Base-by-base conservation (phyloP, 2,888 invertebrate species). In the Platypus cylindrus region DNA sequence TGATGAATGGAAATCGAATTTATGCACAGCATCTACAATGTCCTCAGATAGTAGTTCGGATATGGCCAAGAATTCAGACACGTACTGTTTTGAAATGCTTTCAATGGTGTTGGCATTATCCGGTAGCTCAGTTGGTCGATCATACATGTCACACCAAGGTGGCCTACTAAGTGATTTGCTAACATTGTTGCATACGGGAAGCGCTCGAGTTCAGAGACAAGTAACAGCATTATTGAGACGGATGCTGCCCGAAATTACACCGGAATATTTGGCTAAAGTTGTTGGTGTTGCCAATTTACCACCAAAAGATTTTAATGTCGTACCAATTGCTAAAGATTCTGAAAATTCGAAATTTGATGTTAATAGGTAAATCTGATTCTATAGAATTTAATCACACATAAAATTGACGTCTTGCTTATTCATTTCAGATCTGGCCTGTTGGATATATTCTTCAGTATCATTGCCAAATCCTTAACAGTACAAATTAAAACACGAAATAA, bases 61-160 rank as follows among this genome's bases (percentile, higher is more conserved):
- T 45, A 52, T 60, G 14, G 58, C 59, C 2, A 71, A 69, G 53
- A 64, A 65, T 38, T 65, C 69, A 2, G 94, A 95, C 59, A 89
- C 89, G n/a, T 95, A 93, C 60, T 94, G 94, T 64, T 95, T 94
- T 56, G 94, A 95, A 67, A 89, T 95, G 86, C 65, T 95, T 14
- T 91, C 91, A 3, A 82, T 94, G 82, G 93, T 89, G 30, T 60
- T 93, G 48, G 94, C 95, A 0, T 63, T 95, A 25, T 93, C 91
- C 43, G 94, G 94, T 3, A 93, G 91, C 48, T 73, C 79, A 0
- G 89, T 93, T 0, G 94, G 94, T 0, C 70, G 91, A 17, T 75
- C 81, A 1, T 93, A 94, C 59, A 65, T 95, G 9, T 86, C 93
- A 0, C 87, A 90, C 54, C 90, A 93, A 51, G 77, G 80, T 28